These are phyloP conservation scores for Rostratula benghalensis DNA, from an alignment of 2,113 vertebrate species.

Conservation along the genomic window DNA sequence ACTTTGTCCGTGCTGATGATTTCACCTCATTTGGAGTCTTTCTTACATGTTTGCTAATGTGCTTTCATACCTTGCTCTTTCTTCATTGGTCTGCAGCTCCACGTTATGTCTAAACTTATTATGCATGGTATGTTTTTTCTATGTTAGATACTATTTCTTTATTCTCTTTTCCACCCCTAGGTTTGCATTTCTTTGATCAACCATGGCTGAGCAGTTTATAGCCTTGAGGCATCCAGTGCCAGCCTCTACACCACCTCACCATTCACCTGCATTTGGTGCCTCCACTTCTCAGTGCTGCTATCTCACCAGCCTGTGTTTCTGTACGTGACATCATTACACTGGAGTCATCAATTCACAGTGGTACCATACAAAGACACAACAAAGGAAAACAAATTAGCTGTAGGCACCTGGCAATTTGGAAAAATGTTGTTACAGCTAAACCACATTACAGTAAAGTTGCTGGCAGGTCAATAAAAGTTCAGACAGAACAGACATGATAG, in stretches of 20 bases:
- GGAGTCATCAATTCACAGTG: neutral
- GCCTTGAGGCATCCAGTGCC: neutral
- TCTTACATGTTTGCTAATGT: neutral
- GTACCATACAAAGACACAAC: neutral
- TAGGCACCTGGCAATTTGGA: neutral
- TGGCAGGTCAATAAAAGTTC: neutral
- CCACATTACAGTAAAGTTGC: neutral
- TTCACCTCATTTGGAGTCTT: neutral
- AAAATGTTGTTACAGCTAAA: neutral
- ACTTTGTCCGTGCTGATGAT: accelerated
- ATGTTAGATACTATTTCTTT: neutral
- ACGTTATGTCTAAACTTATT: neutral
- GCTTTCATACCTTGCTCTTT: neutral
- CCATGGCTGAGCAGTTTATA: neutral
- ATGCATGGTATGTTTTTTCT: accelerated
- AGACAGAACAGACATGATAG: neutral
- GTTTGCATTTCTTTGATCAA: neutral
- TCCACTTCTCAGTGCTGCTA: neutral
- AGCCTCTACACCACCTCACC: neutral
- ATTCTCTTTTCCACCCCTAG: neutral
- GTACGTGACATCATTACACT: accelerated
- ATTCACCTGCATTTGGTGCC: neutral
- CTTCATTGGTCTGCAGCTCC: neutral
- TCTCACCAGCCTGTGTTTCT: neutral
- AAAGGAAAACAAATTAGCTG: neutral